Conservation (phyloP, 2,888 invertebrate genomes). For the Diplolepis rosae region DNA sequence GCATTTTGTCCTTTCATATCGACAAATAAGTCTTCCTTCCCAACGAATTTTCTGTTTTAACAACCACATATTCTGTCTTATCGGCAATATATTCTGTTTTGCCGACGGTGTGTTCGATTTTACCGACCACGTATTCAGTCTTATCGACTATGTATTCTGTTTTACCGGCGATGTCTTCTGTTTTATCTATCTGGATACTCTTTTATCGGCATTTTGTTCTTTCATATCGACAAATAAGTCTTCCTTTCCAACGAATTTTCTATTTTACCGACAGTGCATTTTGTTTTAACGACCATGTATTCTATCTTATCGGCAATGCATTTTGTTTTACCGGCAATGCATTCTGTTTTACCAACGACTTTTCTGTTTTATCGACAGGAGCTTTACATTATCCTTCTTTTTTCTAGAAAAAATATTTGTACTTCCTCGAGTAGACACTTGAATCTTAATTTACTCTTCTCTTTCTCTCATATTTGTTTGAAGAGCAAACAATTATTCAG, state of each 20-base stretch:
- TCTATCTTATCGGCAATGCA: background rate
- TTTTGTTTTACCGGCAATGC: background rate
- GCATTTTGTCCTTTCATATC: too few relatives aligned
- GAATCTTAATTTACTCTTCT: background rate
- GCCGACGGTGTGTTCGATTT: background rate
- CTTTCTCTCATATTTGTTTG: constrained; percentile 17
- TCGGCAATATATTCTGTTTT: background rate
- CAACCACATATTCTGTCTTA: background rate
- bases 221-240: background rate
- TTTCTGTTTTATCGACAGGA: background rate
- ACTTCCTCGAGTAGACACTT: background rate
- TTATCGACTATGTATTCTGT: background rate
- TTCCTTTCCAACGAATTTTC: background rate
- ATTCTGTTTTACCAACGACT: background rate
- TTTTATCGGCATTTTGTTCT: background rate
- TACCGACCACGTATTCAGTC: background rate
- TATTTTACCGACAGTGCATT: background rate
- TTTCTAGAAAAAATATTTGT: background rate
- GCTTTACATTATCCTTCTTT: too few relatives aligned
- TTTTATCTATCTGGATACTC: background rate
- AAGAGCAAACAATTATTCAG: constrained; percentile 1
- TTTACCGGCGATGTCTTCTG: background rate
- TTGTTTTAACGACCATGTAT: background rate
- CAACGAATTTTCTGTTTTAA: background rate
- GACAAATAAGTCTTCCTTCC: background rate